Conservation (phyloP, 2,113 vertebrate genomes). For the Sigmodon hispidus region DNA sequence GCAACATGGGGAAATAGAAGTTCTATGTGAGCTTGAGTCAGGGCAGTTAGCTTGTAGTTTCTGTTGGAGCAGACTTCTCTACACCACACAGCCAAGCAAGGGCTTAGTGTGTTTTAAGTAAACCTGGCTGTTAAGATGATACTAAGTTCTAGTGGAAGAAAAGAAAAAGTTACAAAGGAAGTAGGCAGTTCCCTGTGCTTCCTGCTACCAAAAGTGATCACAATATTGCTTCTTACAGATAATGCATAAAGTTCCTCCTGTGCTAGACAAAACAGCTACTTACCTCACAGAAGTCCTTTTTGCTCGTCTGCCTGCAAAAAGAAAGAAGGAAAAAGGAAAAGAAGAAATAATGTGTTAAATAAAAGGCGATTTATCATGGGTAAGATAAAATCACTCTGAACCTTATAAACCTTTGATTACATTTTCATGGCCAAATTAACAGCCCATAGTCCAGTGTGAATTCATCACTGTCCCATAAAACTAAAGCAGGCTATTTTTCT, state of each 20-base stretch:
- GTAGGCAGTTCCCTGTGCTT: no score
- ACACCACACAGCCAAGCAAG: not conserved
- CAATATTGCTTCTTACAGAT: not conserved
- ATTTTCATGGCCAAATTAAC: slow-evolving; percentile 59
- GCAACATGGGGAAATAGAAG: not conserved
- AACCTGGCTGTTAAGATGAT: not conserved
- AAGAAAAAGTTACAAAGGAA: not conserved
- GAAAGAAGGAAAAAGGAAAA: not conserved
- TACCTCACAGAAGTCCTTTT: slow-evolving; percentile 67
- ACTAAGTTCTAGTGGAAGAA: not conserved
- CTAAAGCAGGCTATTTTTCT: slow-evolving; percentile 47
- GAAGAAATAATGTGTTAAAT: slow-evolving; percentile 44
- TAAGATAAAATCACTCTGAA: slow-evolving; percentile 50
- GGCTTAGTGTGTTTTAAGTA: not conserved
- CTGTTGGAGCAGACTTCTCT: not conserved
- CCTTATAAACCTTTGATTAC: slow-evolving; percentile 47
- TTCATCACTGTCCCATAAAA: slow-evolving; percentile 51
- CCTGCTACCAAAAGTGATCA: not conserved
- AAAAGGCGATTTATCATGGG: slow-evolving; percentile 30
- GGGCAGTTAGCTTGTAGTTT: not conserved
- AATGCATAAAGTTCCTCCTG: not conserved
- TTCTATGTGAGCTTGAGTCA: not conserved
- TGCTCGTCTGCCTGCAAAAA: slow-evolving; percentile 68
- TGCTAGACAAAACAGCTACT: slow-evolving; percentile 24
- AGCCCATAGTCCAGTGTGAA: not conserved